Conservation (phyloP, 2,797 vertebrate genomes). For the Phoxinus dragarum region DNA sequence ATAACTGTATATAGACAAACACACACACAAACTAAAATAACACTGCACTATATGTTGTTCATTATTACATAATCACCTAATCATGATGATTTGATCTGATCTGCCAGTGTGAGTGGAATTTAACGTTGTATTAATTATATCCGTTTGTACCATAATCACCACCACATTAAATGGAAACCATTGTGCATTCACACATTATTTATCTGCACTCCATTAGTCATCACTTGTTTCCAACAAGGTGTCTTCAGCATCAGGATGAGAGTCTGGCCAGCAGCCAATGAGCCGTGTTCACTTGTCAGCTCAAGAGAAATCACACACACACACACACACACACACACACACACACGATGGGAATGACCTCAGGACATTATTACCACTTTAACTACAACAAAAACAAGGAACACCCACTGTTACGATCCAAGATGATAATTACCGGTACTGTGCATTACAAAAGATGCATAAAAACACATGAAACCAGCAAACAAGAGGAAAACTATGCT, state of each 20-base stretch:
- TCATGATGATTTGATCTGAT: not conserved
- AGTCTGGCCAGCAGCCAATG: constrained; percentile 21
- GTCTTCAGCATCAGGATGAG: not conserved
- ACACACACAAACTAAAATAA: not conserved
- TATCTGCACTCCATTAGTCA: not conserved
- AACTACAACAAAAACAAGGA: constrained; percentile 20
- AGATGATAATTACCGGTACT: constrained; percentile 15
- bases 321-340: no score
- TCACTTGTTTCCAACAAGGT: not conserved
- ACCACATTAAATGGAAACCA: not conserved
- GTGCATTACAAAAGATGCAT: constrained; percentile 15
- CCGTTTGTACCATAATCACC: not conserved
- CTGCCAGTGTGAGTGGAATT: not conserved
- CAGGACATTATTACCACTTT: constrained; percentile 15
- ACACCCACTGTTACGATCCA: constrained; percentile 6
- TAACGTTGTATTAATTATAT: no score
- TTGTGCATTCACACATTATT: not conserved
- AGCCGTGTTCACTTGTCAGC: constrained; percentile 16
- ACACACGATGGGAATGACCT: not conserved
- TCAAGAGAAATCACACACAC: not conserved
- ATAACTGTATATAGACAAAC: no score
- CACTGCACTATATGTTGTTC: not conserved
- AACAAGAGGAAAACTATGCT: constrained; percentile 28
- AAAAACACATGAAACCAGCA: not conserved
- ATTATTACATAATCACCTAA: not conserved